A percentile compares a stretch with the other conserved stretches of the same genome.
Evolutionary conservation across 1,140 invertebrate genomes (phyloP).

Genomic region (Zaprionus camerounensis): DNA sequence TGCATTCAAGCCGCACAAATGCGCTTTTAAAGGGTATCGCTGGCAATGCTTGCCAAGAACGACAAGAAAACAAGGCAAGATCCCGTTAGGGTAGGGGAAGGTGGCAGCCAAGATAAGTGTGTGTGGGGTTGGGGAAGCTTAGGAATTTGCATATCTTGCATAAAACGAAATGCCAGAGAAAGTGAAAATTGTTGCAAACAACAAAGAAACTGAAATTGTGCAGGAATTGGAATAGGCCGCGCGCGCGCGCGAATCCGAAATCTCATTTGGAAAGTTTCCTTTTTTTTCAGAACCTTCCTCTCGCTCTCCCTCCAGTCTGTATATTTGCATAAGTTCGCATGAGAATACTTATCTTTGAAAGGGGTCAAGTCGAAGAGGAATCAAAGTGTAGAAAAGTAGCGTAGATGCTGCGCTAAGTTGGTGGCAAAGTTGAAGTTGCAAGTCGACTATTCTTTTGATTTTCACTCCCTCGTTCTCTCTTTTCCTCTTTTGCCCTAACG

Average conservation of each 20-base stretch:
- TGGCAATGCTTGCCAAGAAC: neutral
- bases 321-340: constrained; percentile 33
- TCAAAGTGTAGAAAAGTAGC: constrained; percentile 2
- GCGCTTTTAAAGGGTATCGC: too few species aligned
- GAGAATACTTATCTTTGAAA: constrained; percentile 19
- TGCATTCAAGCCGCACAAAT: too few species aligned
- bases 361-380: constrained; percentile 21
- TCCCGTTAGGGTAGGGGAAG: neutral
- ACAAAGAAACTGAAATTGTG: constrained; percentile 42
- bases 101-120: constrained; percentile 8
- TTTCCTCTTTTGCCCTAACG: constrained; percentile 9
- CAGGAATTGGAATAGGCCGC: constrained; percentile 36
- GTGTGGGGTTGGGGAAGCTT: constrained; percentile 2
- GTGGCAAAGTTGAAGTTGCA: neutral
- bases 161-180: constrained; percentile 48
- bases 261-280: constrained; percentile 33
- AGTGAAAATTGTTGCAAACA: constrained; percentile 52
- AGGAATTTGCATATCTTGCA: constrained; percentile 55
- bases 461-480: neutral
- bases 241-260: constrained; percentile 4
- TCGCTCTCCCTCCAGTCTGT: neutral
- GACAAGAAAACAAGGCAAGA: neutral
- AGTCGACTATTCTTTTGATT: constrained; percentile 12
- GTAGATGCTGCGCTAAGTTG: neutral
- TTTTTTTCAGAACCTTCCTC: constrained; percentile 2